phyloP scores from a whole-genome alignment of 2,888 invertebrate genomes.

The Frankliniella fusca region DNA sequence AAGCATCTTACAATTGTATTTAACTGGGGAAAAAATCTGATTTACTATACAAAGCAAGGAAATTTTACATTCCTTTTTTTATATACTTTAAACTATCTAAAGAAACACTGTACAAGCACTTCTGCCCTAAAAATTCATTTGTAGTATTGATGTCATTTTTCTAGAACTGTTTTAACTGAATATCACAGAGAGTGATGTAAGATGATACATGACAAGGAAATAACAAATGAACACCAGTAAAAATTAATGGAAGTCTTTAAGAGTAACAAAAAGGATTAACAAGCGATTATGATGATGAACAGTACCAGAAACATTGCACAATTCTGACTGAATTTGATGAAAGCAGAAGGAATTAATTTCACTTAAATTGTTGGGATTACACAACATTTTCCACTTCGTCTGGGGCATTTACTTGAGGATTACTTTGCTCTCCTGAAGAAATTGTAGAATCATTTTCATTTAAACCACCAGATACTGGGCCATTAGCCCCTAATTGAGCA shows the following conservation, averaged over 20 bases:
- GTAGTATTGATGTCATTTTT: not conserved
- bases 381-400: not conserved
- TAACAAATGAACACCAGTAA: not conserved
- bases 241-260: conserved; percentile 21
- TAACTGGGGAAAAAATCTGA: no score
- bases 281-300: not conserved
- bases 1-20: conserved; percentile 2
- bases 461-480: not conserved
- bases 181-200: conserved; percentile 14
- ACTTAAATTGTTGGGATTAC: not conserved
- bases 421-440: not conserved
- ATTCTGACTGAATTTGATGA: not conserved
- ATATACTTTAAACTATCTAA: not conserved
- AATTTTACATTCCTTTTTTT: not conserved
- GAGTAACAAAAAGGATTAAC: no score
- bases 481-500: conserved; percentile 15
- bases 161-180: not conserved
- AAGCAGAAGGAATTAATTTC: not conserved
- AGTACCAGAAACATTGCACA: not conserved
- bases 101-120: conserved; percentile 11
- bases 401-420: not conserved
- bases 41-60: conserved; percentile 13
- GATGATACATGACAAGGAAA: not conserved
- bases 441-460: not conserved
- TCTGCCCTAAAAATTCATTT: conserved; percentile 34